phyloP scores from a whole-genome alignment of 1,140 invertebrate genomes.

The Trichomalopsis sarcophagae region DNA sequence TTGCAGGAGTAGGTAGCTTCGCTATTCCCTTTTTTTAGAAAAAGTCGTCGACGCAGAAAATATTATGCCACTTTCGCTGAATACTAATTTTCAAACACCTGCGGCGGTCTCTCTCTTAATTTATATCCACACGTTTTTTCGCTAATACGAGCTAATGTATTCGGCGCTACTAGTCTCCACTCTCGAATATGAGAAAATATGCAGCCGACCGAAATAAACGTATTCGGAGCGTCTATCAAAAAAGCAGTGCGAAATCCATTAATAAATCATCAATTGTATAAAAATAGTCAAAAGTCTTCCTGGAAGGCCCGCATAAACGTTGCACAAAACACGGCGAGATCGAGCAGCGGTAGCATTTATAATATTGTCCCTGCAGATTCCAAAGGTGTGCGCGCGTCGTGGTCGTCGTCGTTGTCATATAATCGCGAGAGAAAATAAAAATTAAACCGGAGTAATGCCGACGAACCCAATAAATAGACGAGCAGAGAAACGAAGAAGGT shows the following conservation, averaged over 20 bases:
- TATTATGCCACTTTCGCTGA: background rate
- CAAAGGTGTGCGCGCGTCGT: background rate
- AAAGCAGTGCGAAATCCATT: background rate
- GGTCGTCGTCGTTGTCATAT: background rate
- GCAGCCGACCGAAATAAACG: no score
- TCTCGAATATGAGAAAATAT: background rate
- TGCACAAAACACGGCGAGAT: background rate
- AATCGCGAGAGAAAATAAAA: background rate
- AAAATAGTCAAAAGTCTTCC: background rate
- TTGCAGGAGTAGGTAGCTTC: background rate
- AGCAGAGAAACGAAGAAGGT: constrained; percentile 3
- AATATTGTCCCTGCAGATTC: background rate
- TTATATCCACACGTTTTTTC: background rate
- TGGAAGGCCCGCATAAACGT: background rate
- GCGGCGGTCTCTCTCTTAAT: background rate
- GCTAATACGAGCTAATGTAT: background rate
- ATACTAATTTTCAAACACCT: background rate
- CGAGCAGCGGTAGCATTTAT: background rate
- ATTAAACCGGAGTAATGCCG: background rate
- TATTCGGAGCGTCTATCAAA: background rate
- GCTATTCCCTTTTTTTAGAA: background rate
- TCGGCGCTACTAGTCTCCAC: background rate
- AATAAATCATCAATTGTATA: background rate
- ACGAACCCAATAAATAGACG: constrained; percentile 7
- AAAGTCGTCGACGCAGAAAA: no score